Conservation (phyloP, 2,113 vertebrate genomes). For the Sclerurus mexicanus region DNA sequence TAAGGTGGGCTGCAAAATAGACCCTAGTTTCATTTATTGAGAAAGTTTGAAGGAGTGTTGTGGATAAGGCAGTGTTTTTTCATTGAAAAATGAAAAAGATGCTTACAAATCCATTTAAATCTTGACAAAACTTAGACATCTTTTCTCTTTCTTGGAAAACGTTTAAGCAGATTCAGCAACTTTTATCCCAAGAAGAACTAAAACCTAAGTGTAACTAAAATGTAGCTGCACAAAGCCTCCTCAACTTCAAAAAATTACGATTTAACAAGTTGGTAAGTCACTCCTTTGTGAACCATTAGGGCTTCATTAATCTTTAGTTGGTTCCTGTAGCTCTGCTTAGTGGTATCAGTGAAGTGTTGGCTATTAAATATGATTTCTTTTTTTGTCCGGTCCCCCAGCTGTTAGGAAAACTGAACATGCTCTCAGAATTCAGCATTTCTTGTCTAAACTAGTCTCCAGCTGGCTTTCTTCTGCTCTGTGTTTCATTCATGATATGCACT, state of each 20-base stretch:
- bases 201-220: background rate
- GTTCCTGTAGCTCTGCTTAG: background rate
- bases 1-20: background rate
- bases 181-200: background rate
- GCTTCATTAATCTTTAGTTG: background rate
- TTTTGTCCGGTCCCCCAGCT: background rate
- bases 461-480: background rate
- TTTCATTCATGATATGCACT: conserved; percentile 23
- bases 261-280: background rate
- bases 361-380: background rate
- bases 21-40: background rate
- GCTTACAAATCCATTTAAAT: background rate
- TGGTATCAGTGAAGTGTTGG: background rate
- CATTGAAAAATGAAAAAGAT: background rate
- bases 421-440: background rate
- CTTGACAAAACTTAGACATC: background rate
- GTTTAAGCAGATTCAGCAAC: background rate
- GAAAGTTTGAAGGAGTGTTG: background rate
- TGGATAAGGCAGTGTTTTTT: background rate
- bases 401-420: background rate
- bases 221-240: background rate
- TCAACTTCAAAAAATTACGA: background rate
- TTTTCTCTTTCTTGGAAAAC: background rate
- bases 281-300: background rate
- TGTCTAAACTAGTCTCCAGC: background rate